Conservation (phyloP, 2,113 vertebrate species). For the Hipposideros armiger region DNA sequence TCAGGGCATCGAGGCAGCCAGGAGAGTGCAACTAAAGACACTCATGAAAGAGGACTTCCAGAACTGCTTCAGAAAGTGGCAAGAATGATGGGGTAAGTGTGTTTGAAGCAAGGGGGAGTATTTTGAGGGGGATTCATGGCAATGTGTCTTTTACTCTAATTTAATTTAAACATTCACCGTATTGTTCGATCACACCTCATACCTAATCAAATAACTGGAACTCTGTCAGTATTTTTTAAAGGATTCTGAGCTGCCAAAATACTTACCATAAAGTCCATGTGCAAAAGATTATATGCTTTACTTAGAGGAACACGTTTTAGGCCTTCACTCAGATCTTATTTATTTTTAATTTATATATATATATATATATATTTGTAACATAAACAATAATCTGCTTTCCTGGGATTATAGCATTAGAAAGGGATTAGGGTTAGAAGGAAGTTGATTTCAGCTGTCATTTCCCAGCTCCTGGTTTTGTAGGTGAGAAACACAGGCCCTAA, state of each 20-base stretch:
- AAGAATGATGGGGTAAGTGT: too few species aligned
- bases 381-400: neutral
- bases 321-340: neutral
- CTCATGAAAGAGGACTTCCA: too few species aligned
- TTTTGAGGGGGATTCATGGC: too few species aligned
- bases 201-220: neutral
- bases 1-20: too few species aligned
- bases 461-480: neutral
- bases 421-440: neutral
- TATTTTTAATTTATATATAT: neutral
- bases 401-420: neutral
- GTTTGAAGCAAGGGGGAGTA: too few species aligned
- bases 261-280: neutral
- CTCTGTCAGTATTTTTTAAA: neutral
- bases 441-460: neutral
- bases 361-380: neutral
- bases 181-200: too few species aligned
- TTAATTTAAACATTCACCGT: too few species aligned
- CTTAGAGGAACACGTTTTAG: neutral
- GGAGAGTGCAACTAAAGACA: too few species aligned
- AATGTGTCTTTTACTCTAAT: too few species aligned
- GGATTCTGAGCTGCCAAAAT: neutral
- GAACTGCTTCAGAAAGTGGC: too few species aligned
- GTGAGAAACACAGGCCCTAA: neutral
- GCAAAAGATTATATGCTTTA: neutral